Conservation (phyloP, 2,113 vertebrate genomes). For the Amia ocellicauda region DNA sequence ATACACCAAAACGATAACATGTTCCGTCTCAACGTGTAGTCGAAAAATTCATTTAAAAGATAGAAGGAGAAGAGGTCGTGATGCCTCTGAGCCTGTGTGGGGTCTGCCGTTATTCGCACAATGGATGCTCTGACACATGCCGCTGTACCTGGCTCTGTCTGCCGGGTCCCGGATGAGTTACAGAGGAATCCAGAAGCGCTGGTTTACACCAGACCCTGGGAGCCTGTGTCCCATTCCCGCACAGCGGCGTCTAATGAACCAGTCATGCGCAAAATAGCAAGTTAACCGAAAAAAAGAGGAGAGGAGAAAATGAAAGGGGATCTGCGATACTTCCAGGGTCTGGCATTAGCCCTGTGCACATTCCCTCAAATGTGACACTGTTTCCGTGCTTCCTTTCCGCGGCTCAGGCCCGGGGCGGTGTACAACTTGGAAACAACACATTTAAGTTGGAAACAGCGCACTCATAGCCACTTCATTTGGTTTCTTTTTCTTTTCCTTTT, state of each 20-base stretch:
- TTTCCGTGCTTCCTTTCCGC: constrained; percentile 19
- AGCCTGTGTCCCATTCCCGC: constrained; percentile 21
- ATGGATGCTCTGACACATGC: too few species aligned
- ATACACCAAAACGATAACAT: too few species aligned
- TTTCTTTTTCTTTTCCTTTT: too few species aligned
- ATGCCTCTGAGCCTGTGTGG: too few species aligned
- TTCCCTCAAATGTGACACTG: constrained; percentile 17
- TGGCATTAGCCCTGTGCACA: constrained; percentile 25
- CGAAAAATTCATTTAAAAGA: too few species aligned
- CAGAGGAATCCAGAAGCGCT: constrained; percentile 37
- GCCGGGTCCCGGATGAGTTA: constrained; percentile 45
- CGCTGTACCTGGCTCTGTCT: constrained; percentile 31
- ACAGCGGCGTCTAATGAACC: constrained; percentile 37
- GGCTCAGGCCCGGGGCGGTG: background rate
- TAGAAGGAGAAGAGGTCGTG: too few species aligned
- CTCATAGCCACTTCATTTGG: background rate
- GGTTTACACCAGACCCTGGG: constrained; percentile 33
- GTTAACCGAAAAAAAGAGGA: constrained; percentile 26
- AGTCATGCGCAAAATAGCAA: constrained; percentile 34
- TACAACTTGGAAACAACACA: constrained; percentile 15
- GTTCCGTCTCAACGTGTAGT: too few species aligned
- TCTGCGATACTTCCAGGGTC: constrained; percentile 21
- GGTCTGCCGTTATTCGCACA: too few species aligned
- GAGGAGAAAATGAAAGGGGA: constrained; percentile 15
- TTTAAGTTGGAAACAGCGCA: constrained; percentile 8